phyloP scores from a whole-genome alignment of 2,113 vertebrate genomes.

The Thomomys bottae region DNA sequence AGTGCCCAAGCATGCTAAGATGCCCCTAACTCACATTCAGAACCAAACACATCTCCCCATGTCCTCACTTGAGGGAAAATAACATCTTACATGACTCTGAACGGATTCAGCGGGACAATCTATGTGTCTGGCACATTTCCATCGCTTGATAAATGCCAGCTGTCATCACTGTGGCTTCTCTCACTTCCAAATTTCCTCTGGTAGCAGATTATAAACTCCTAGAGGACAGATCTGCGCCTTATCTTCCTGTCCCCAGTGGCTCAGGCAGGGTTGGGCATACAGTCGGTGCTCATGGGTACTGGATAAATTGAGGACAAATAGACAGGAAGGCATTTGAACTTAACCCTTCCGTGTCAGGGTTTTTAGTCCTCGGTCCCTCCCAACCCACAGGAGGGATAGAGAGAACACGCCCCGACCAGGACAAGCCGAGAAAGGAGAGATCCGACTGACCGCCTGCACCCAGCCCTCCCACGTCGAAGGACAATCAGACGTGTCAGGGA shows the following conservation, averaged over 20 bases:
- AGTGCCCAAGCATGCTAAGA: rapidly evolving
- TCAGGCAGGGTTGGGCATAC: neutral
- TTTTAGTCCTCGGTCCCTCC: too few relatives aligned
- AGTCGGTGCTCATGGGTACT: neutral
- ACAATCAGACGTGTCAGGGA: too few relatives aligned
- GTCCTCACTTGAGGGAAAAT: neutral
- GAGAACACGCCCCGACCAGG: too few relatives aligned
- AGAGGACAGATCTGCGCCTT: neutral
- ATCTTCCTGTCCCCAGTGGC: neutral
- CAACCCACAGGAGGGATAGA: too few relatives aligned
- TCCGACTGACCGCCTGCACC: too few relatives aligned
- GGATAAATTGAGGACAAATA: neutral
- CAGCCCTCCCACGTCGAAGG: too few relatives aligned
- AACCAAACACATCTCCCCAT: neutral
- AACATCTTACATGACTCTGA: neutral
- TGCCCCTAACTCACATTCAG: neutral
- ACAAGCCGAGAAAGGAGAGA: too few relatives aligned
- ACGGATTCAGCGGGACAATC: neutral
- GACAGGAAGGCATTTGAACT: neutral
- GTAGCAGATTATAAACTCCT: neutral
- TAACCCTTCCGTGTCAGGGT: neutral
- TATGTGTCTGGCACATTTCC: neutral
- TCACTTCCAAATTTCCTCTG: neutral
- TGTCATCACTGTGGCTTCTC: neutral
- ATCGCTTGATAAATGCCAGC: neutral